Conservation (phyloP, 1,140 invertebrate species). For the Zaprionus taronus region DNA sequence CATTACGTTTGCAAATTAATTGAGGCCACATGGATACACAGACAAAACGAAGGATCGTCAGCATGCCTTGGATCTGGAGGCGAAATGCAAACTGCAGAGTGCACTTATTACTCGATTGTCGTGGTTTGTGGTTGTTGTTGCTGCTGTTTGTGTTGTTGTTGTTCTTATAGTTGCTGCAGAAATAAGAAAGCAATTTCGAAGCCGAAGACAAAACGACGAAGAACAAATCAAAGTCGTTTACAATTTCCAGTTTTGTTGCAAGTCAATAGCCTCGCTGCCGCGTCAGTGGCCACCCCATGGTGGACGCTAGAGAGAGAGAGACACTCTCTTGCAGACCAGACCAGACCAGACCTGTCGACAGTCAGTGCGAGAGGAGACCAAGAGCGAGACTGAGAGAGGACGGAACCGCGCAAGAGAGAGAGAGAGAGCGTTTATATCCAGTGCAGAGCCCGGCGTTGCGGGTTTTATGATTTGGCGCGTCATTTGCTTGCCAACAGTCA, state of each 20-base stretch:
- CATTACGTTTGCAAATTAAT: slow-evolving; percentile 26
- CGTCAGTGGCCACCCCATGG: slow-evolving; percentile 50
- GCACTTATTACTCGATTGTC: slow-evolving; percentile 17
- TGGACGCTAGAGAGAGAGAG: slow-evolving; percentile 34
- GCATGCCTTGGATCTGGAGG: not conserved
- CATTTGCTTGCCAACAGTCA: slow-evolving; percentile 73
- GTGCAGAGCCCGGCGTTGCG: slow-evolving; percentile 66
- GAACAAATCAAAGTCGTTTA: slow-evolving; percentile 49
- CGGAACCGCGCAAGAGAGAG: slow-evolving; percentile 11
- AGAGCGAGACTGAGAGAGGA: slow-evolving; percentile 11
- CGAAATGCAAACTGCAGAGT: slow-evolving; percentile 18
- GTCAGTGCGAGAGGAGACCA: slow-evolving; percentile 15
- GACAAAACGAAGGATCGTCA: not conserved
- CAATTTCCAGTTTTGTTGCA: slow-evolving; percentile 72
- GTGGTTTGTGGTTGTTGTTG: not conserved
- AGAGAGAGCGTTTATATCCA: slow-evolving; percentile 47
- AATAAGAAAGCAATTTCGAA: slow-evolving; percentile 43
- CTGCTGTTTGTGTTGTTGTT: slow-evolving; percentile 15
- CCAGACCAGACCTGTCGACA: slow-evolving; percentile 46
- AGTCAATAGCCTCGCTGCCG: slow-evolving; percentile 68
- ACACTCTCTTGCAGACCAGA: slow-evolving; percentile 19
- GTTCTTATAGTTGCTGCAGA: slow-evolving; percentile 13
- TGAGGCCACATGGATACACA: slow-evolving; percentile 30
- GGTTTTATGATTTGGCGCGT: slow-evolving; percentile 71
- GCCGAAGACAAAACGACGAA: slow-evolving; percentile 39